Base-by-base conservation (phyloP, 2,113 vertebrate genomes). In the Scopus umbretta region DNA sequence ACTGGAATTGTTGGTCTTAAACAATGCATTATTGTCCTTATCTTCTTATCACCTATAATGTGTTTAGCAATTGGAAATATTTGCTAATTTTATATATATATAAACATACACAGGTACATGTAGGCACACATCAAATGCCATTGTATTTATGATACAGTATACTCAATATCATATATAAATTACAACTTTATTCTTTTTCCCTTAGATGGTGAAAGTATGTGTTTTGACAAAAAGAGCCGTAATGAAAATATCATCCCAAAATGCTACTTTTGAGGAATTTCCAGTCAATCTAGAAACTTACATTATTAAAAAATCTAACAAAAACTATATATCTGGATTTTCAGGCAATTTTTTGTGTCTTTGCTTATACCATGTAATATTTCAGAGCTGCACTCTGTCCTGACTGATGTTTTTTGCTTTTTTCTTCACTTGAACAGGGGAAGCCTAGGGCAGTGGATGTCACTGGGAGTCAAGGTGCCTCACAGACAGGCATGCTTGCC, bases 381-480 rank as follows among this genome's bases (percentile, higher is more conserved):
- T 94, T 94, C 78, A 89, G 87, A 94, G 62, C 79, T 94, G 53
- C 40, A 53, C 19, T 88, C 58, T 91, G 93, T 90, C 74, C 81
- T 94, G 92, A 93, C 87, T 93, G 84, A 96, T 87, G 53, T 20
- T 92, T 94, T 94, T 58, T 86, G 58, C 42, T 81, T 94, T 95
- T 93, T 93, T 68, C 36, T 15, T 88, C 67, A 10, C 95, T 45
- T 88, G 92, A 93, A 32, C 78, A 90, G 81, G 94, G 96, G 81
- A 96, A 86, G 96, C 96, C 96, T 90, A 80, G 74, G 87, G 96
- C 94, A 95, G 62, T 50, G 42, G 52, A 94, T 97, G 96, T 97
- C 96, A 94, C 92, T 95, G 85, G 42, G 17, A 97, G 90, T 95
- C 93, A 96, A 97, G 96, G 96, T 96, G 67, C 87, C 94, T 94